A percentile compares a stretch with the other conserved stretches of the same genome.
Evolutionary conservation across 2,797 vertebrate genomes (phyloP).

Genomic region (Dromococcyx pavoninus): DNA sequence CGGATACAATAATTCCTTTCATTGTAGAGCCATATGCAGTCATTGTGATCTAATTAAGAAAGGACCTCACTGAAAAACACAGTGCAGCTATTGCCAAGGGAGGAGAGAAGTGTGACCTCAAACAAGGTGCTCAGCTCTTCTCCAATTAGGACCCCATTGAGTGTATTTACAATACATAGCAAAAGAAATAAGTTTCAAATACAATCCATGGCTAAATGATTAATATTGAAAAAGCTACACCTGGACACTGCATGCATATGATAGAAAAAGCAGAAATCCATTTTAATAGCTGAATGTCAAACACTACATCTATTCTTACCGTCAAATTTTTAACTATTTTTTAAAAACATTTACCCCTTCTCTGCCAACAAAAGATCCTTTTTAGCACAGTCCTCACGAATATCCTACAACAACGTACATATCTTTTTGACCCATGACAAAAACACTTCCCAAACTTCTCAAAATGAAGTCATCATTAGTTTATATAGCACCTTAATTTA

Average conservation of each 20-base stretch:
- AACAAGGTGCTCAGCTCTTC: neutral
- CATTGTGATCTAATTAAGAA: neutral
- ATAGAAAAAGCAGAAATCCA: neutral
- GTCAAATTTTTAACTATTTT: neutral
- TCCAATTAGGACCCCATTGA: neutral
- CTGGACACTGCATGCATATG: neutral
- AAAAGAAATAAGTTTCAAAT: neutral
- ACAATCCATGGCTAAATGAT: neutral
- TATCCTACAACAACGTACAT: neutral
- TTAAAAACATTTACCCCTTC: neutral
- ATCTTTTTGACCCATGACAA: neutral
- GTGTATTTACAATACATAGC: neutral
- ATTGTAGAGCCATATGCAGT: neutral
- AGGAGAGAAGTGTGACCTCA: neutral
- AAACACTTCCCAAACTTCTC: neutral
- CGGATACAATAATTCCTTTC: conserved; percentile 5
- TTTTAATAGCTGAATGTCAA: conserved; percentile 26
- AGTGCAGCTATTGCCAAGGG: neutral
- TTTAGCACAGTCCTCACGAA: neutral
- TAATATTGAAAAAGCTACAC: neutral
- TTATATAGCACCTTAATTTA: neutral
- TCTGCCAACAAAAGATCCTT: neutral
- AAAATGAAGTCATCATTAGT: neutral
- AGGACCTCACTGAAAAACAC: neutral
- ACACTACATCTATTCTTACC: neutral